These are phyloP conservation scores for Toxonevra muliebris DNA, from an alignment of 2,888 invertebrate genomes.

Conservation along the genomic window DNA sequence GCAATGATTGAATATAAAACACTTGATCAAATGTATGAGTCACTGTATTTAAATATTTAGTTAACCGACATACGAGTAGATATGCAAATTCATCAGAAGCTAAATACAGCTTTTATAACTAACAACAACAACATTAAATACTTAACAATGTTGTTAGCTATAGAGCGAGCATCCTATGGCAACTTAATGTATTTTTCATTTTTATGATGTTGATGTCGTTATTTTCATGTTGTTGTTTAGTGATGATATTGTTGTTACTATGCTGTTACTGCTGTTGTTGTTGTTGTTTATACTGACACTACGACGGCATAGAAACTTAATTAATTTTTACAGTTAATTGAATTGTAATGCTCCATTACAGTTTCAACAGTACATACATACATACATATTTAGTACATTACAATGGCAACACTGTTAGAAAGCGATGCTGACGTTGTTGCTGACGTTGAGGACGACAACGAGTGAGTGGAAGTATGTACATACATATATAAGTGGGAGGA, in stretches of 20 bases:
- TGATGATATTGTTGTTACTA: slow-evolving; percentile 14
- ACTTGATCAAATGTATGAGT: neutral
- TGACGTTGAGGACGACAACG: too few relatives aligned
- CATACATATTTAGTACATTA: neutral
- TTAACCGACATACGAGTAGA: neutral
- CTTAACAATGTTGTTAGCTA: neutral
- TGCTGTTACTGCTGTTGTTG: slow-evolving; percentile 3
- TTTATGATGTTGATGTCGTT: neutral
- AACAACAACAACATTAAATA: neutral
- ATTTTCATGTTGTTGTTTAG: neutral
- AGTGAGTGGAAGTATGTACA: too few relatives aligned
- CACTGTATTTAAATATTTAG: neutral
- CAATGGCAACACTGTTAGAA: too few relatives aligned
- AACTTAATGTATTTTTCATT: slow-evolving; percentile 16
- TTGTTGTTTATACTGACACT: slow-evolving; percentile 6
- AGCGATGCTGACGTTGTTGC: too few relatives aligned
- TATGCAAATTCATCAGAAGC: neutral
- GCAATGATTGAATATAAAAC: neutral
- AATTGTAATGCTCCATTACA: slow-evolving; percentile 50
- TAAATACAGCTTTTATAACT: neutral
- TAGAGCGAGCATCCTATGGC: neutral
- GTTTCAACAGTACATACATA: slow-evolving; percentile 8
- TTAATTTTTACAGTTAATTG: slow-evolving; percentile 59
- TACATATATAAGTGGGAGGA: too few relatives aligned
- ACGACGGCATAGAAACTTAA: slow-evolving; percentile 45